Conservation (phyloP, 2,888 invertebrate genomes). For the Lysandra bellargus region DNA sequence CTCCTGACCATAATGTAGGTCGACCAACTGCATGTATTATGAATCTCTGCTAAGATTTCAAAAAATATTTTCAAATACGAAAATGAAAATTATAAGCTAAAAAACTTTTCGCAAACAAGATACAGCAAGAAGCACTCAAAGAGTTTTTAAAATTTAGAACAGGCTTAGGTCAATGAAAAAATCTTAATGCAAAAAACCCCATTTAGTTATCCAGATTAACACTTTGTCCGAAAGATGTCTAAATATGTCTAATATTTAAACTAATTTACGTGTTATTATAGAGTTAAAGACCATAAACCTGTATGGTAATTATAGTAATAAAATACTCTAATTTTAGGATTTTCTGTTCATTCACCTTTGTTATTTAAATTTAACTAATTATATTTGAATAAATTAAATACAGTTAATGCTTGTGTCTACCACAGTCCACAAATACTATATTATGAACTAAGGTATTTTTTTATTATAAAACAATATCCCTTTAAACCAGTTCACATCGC, state of each 20-base stretch:
- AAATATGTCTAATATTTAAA: background rate
- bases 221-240: background rate
- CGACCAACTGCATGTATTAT: too few relatives aligned
- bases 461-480: background rate
- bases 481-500: background rate
- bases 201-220: too few relatives aligned
- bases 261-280: conserved; percentile 1
- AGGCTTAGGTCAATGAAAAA: too few relatives aligned
- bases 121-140: too few relatives aligned
- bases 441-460: background rate
- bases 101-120: too few relatives aligned
- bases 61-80: too few relatives aligned
- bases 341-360: conserved; percentile 4
- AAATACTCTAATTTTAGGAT: background rate
- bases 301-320: conserved; percentile 5
- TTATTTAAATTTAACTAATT: background rate
- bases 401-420: background rate
- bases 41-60: too few relatives aligned
- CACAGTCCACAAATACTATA: too few relatives aligned
- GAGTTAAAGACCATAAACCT: conserved; percentile 10
- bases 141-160: too few relatives aligned
- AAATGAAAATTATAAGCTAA: too few relatives aligned
- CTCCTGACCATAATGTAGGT: too few relatives aligned
- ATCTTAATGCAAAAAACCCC: too few relatives aligned
- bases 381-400: background rate